Evolutionary conservation across 2,113 vertebrate genomes (phyloP).

Genomic region (Microtus montanus): DNA sequence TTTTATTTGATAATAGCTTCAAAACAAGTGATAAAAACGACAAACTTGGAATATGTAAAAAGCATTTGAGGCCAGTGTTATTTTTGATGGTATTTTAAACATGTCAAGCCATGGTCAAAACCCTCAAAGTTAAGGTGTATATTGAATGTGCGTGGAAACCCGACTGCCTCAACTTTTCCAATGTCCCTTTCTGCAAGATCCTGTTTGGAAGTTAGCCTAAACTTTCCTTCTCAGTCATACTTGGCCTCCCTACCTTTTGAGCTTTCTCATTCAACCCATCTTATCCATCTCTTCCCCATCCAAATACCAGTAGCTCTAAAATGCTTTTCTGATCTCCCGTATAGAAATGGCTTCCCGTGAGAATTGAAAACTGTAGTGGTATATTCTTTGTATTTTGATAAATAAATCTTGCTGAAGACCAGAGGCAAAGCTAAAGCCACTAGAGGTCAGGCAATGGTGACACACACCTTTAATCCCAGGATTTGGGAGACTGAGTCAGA

Average conservation of each 20-base stretch:
- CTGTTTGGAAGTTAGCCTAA: not conserved
- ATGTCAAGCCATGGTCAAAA: slow-evolving; percentile 1
- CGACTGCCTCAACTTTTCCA: not conserved
- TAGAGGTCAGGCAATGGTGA: no score
- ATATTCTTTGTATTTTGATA: no score
- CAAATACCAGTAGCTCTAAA: not conserved
- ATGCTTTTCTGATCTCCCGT: not conserved
- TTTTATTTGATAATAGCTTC: slow-evolving; percentile 52
- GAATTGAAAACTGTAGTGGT: not conserved
- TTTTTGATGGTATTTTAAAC: slow-evolving; percentile 52
- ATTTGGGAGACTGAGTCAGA: no score
- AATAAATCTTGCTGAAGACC: no score
- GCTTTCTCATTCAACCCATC: not conserved
- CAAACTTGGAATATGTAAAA: slow-evolving; percentile 30
- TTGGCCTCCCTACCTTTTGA: not conserved
- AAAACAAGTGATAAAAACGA: slow-evolving; percentile 55
- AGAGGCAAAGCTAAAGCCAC: no score
- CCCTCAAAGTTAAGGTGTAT: not conserved
- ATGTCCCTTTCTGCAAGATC: not conserved
- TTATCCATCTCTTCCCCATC: not conserved
- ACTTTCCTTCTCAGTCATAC: not conserved
- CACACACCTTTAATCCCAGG: no score
- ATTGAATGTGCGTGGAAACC: not conserved
- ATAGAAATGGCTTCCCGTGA: not conserved
- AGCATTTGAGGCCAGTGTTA: not conserved